A percentile compares a stretch with the other conserved stretches of the same genome.
Conservation (phyloP, 2,888 invertebrate genomes). For the Apodemia duryi region DNA sequence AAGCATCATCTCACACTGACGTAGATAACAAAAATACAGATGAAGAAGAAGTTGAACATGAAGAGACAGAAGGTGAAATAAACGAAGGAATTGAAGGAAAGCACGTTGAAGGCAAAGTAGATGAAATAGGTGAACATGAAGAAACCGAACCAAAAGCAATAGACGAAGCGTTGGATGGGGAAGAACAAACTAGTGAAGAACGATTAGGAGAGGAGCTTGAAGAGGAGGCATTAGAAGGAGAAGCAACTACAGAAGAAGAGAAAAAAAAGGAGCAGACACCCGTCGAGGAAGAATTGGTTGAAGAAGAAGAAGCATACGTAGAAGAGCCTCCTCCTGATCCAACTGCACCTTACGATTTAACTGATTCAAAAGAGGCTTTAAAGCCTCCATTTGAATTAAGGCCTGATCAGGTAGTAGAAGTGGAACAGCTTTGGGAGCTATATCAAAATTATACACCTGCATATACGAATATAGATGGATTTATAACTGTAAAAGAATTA, state of each 20-base stretch:
- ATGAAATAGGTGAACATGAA: conserved; percentile 31
- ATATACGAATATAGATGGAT: conserved; percentile 58
- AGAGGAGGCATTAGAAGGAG: conserved; percentile 24
- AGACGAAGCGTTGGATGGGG: conserved; percentile 33
- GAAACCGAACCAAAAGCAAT: conserved; percentile 21
- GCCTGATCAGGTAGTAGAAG: conserved; percentile 62
- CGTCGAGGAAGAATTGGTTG: conserved; percentile 39
- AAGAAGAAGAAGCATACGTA: conserved; percentile 51
- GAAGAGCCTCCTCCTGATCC: conserved; percentile 65
- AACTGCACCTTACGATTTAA: conserved; percentile 58
- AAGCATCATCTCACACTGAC: conserved; percentile 19
- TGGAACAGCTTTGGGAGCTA: conserved; percentile 61
- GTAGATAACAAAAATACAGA: conserved; percentile 28
- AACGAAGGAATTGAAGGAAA: conserved; percentile 38
- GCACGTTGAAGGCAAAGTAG: conserved; percentile 32
- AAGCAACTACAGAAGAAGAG: conserved; percentile 30
- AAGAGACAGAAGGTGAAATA: conserved; percentile 33
- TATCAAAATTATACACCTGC: conserved; percentile 66
- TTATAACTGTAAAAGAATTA: conserved; percentile 62
- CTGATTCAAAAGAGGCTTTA: conserved; percentile 58
- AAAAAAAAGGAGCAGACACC: conserved; percentile 37
- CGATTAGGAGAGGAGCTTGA: conserved; percentile 36
- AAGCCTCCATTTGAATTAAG: conserved; percentile 55
- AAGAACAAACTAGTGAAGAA: conserved; percentile 27
- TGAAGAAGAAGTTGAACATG: conserved; percentile 31